These are phyloP conservation scores for Brachionus paranguensis DNA, from an alignment of 1,140 invertebrate species.

Conservation along the genomic window DNA sequence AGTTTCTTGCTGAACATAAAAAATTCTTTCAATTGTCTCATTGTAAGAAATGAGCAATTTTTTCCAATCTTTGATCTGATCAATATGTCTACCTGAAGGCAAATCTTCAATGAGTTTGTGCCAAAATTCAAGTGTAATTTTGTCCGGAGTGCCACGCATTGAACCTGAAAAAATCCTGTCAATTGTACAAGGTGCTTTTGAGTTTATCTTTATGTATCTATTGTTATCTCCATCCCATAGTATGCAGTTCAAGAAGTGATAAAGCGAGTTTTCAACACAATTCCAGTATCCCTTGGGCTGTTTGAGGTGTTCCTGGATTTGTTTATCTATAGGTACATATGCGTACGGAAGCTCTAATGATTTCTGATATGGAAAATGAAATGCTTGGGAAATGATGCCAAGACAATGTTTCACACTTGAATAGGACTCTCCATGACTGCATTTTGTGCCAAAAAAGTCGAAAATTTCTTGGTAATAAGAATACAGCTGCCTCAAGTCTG, in stretches of 20 bases:
- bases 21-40: background rate
- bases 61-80: background rate
- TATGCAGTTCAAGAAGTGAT: background rate
- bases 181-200: background rate
- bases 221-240: background rate
- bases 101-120: background rate
- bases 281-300: background rate
- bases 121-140: background rate
- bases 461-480: background rate
- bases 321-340: background rate
- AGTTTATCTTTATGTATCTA: background rate
- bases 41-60: background rate
- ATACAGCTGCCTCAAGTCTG: background rate
- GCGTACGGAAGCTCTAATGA: background rate
- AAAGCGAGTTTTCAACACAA: background rate
- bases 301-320: background rate
- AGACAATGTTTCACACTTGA: background rate
- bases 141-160: background rate
- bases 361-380: background rate
- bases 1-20: background rate
- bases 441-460: background rate
- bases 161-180: background rate
- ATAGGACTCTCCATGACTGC: background rate
- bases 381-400: background rate
- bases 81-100: background rate